Conservation (phyloP, 2,888 invertebrate genomes). For the Eilema depressum region DNA sequence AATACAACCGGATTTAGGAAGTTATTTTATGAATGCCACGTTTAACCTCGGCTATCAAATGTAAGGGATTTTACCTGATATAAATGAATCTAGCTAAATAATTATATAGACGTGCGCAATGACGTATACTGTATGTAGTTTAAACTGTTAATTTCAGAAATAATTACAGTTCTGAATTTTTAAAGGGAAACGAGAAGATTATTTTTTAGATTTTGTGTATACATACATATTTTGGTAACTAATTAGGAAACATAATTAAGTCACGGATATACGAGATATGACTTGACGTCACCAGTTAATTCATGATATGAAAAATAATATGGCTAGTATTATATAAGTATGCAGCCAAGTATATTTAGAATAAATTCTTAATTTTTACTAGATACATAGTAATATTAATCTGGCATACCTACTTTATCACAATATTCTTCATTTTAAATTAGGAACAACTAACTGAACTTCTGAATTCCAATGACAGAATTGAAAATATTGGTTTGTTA, state of each 20-base stretch:
- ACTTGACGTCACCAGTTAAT: slow-evolving; percentile 37
- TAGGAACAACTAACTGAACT: not conserved
- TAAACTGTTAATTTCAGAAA: slow-evolving; percentile 12
- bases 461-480: not conserved
- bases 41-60: not conserved
- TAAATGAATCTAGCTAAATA: slow-evolving; percentile 10
- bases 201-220: not conserved
- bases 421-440: not conserved
- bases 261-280: slow-evolving; percentile 27
- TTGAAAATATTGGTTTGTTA: not conserved
- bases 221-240: not conserved
- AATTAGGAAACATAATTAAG: slow-evolving; percentile 17
- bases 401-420: not conserved
- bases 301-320: slow-evolving; percentile 1
- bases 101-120: not conserved
- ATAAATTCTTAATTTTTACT: not conserved
- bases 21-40: not conserved
- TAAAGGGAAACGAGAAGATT: slow-evolving; percentile 29
- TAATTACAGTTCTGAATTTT: slow-evolving; percentile 26
- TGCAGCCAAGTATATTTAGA: not conserved
- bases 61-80: slow-evolving; percentile 1
- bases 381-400: not conserved
- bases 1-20: not conserved
- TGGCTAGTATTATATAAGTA: not conserved
- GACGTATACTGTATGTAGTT: not conserved